Evolutionary conservation across 2,888 invertebrate species (phyloP).

Genomic region (Cybosia mesomella): DNA sequence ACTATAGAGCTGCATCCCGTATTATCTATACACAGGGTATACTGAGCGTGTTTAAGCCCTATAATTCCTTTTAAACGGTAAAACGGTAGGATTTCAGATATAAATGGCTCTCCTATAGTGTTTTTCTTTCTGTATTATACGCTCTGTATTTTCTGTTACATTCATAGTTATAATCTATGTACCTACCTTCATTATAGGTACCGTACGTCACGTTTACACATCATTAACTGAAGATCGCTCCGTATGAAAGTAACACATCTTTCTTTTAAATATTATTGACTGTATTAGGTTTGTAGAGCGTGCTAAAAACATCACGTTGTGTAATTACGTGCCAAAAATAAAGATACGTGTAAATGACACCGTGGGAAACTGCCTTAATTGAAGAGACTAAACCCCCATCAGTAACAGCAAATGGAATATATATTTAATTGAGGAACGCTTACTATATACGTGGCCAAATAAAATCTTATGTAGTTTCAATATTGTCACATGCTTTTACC

Average conservation of each 20-base stretch:
- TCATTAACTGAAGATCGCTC: too few relatives aligned
- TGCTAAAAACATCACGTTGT: too few relatives aligned
- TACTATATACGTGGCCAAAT: not conserved
- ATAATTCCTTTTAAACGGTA: slow-evolving; percentile 19
- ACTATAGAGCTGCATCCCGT: slow-evolving; percentile 16
- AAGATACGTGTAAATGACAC: too few relatives aligned
- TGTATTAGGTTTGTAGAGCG: too few relatives aligned
- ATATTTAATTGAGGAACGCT: not conserved
- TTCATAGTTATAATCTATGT: not conserved
- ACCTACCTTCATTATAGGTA: not conserved
- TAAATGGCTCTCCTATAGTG: not conserved
- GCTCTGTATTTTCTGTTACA: not conserved
- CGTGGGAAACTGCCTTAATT: too few relatives aligned
- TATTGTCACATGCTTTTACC: not conserved
- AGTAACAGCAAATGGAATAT: too few relatives aligned
- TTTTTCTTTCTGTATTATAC: not conserved
- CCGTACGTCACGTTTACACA: too few relatives aligned
- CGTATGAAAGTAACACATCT: too few relatives aligned
- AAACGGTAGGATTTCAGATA: slow-evolving; percentile 10
- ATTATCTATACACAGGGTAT: not conserved
- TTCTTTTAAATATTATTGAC: too few relatives aligned
- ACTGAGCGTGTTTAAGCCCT: slow-evolving; percentile 5
- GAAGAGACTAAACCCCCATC: too few relatives aligned
- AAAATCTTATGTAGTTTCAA: not conserved
- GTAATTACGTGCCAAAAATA: too few relatives aligned